Base-by-base conservation (phyloP, 2,888 invertebrate genomes). In the Colletes collaris region DNA sequence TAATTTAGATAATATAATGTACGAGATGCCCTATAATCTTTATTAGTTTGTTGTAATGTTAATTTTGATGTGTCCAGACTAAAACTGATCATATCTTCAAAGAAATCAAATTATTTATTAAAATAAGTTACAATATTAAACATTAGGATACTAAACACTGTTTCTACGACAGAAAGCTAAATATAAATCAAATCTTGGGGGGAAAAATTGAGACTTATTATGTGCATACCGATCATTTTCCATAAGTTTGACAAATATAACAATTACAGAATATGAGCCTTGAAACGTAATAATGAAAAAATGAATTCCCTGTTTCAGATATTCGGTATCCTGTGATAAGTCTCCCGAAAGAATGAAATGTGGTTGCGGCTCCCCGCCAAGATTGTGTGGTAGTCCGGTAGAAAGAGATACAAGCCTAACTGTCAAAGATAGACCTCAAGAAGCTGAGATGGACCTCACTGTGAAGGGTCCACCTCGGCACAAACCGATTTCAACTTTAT, bases 401-500 rank as follows among this genome's bases (percentile, higher is more conserved):
- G 89, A 89, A 63, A 80, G 70, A 66, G 76, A 84, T 67, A 68
- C 71, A 8, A 74, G 52, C 35, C 60, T 84, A 64, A 53, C 64
- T 6, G 71, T 79, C 7, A 73, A 86, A 62, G 86, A 89, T 59
- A 79, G 87, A 60, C 88, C 92, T 16, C 92, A 92, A 79, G 92
- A 92, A 76, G 87, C 92, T 4, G 93, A 93, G 66, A 93, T 93
- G 84, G 93, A 92, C 81, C 87, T 93, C 40, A 93, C 93, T 13
- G 88, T 92, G 67, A 92, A 92, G 72, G 89, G 90, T 8, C 89
- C 90, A 1, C 87, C 73, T n/a, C 81, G 84, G 10, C 88, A 90
- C 58, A 79, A 88, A 7, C 89, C 87, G 77, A 86, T 90, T 64
- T 82, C 89, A 35, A 86, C 88, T 52, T 87, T 91, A 11, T 91